Conservation (phyloP, 2,113 vertebrate species). For the Equus przewalskii region DNA sequence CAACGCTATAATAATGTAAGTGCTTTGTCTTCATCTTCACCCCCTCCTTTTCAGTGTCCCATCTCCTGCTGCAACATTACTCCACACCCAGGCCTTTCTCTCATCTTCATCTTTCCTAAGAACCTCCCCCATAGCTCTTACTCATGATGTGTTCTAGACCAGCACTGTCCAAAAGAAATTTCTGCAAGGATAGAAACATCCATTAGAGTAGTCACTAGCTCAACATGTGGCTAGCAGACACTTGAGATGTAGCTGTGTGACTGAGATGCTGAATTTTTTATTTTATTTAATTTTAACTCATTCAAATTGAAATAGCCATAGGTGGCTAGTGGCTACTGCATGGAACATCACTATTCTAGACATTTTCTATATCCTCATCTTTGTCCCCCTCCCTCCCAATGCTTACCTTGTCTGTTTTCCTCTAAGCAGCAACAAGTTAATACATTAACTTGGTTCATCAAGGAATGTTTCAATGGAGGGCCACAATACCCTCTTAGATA, state of each 20-base stretch:
- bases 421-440: background rate
- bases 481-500: background rate
- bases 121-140: background rate
- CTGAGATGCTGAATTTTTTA: background rate
- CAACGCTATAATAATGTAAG: background rate
- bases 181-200: background rate
- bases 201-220: background rate
- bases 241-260: background rate
- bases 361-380: background rate
- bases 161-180: background rate
- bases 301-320: background rate
- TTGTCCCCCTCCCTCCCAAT: background rate
- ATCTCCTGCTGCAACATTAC: background rate
- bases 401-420: conserved; percentile 8
- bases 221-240: background rate
- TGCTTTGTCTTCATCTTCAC: background rate
- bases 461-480: background rate
- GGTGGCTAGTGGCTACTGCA: background rate
- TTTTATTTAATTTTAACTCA: background rate
- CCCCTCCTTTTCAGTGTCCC: background rate
- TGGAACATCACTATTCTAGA: background rate
- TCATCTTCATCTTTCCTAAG: background rate
- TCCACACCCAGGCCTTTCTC: background rate
- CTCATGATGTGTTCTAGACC: background rate
- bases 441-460: background rate